Evolutionary conservation across 1,140 invertebrate species (phyloP), one percentile per base, ranked within the genome.

Genomic region (Oreohelix idahoensis): DNA sequence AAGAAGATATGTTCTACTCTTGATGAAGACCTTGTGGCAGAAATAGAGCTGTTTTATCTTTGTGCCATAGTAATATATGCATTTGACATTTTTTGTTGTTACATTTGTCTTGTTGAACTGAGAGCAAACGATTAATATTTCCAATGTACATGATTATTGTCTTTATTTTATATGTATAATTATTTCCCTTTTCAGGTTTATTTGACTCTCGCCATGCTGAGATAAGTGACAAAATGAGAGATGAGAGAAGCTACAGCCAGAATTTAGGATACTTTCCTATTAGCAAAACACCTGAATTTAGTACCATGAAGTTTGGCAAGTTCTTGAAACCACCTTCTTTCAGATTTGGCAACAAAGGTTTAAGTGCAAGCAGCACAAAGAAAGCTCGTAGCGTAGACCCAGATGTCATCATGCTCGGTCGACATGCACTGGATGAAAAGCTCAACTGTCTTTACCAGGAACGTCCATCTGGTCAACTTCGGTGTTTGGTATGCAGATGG

Each of bases 401-500:
- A 38, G 74, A 82, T 8, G 76, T 84, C 36, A 36, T 84, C 69
- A 78, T 85, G 53, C 81, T 87, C 23, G 87, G 87, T 13, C 73
- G 83, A 20, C 77, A 86, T 20, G 73, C 73, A 29, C 74, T 88
- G 26, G 84, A 88, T 75, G 1, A 36, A 0, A 83, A 86, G 26
- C 78, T 88, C 42, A 71, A 36, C 20, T 82, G 83, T 71, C 75
- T 88, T 35, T 86, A 80, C 13, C 75, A 83, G 38, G 23, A 63
- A 35, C 39, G 69, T 5, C 53, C 75, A 0, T 53, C 51, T 23
- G 74, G 74, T n/a, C 36, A 75, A 39, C 53, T 81, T 13, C 45
- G 81, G n/a, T 88, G 87, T 71, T 74, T 84, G 45, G 80, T 86
- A 0, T 88, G 87, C 36, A 71, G 84, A 13, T 86, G 83, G 83